Percentiles rank a stretch among this genome's conserved stretches.
Conservation (phyloP, 2,888 invertebrate species). For the Steinernema hermaphroditum region DNA sequence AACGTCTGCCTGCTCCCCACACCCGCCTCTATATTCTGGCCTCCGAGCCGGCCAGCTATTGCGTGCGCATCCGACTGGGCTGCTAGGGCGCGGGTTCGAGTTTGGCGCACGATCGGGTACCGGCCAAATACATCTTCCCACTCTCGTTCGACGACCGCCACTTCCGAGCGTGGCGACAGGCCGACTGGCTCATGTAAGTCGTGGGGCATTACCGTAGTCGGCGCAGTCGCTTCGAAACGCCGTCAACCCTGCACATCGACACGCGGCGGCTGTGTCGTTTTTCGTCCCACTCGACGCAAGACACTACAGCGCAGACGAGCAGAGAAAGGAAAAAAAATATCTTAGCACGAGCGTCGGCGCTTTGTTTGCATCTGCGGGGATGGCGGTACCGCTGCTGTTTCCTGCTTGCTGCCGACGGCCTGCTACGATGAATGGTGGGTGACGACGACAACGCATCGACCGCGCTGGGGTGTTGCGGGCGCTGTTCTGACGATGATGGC, state of each 20-base stretch:
- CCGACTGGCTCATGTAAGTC: background rate
- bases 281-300: background rate
- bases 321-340: conserved; percentile 28
- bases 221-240: background rate
- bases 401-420: conserved; percentile 20
- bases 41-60: background rate
- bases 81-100: background rate
- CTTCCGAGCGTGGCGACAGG: background rate
- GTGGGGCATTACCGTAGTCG: conserved; percentile 21
- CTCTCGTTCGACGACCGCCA: conserved; percentile 14
- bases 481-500: conserved; percentile 21
- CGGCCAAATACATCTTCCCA: conserved; percentile 21
- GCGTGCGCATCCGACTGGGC: background rate
- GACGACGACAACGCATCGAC: conserved; percentile 3
- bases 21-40: background rate
- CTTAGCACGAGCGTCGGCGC: conserved; percentile 21
- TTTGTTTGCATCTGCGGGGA: conserved; percentile 27
- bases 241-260: conserved; percentile 17
- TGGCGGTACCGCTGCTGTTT: background rate
- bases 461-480: conserved; percentile 20
- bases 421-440: conserved; percentile 3
- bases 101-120: background rate
- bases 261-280: conserved; percentile 27
- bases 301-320: conserved; percentile 10
- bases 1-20: background rate